A percentile compares a stretch with the other conserved stretches of the same genome.
Conservation (phyloP, 2,113 vertebrate species). For the Butorides virescens region DNA sequence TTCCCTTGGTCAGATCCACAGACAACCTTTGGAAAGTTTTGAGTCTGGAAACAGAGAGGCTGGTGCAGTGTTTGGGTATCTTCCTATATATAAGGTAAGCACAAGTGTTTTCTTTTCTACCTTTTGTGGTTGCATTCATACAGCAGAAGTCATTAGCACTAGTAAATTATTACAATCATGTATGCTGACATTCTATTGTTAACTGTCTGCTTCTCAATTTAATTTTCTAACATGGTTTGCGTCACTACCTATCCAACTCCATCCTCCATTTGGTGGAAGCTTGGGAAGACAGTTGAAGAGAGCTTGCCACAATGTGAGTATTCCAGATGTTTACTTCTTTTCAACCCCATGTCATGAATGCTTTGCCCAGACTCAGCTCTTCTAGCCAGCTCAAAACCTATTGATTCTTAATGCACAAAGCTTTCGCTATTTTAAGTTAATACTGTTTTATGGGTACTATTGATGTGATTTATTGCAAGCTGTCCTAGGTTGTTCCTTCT, state of each 20-base stretch:
- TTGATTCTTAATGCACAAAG: neutral
- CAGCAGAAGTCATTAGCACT: neutral
- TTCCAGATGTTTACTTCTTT: neutral
- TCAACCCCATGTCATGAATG: neutral
- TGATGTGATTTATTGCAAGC: neutral
- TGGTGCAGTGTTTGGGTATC: slow-evolving; percentile 65
- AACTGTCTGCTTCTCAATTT: slow-evolving; percentile 24
- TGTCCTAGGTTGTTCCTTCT: neutral
- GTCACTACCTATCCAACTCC: neutral
- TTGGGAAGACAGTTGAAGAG: neutral
- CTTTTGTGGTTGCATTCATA: neutral
- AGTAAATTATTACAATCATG: neutral
- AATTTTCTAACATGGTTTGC: neutral
- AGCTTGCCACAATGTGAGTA: neutral
- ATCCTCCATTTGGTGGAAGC: neutral
- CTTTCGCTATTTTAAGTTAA: neutral
- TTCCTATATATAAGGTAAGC: slow-evolving; percentile 72
- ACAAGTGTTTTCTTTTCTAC: neutral
- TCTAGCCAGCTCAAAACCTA: neutral
- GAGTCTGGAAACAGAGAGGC: slow-evolving; percentile 47
- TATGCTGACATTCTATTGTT: neutral
- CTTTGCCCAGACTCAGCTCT: neutral
- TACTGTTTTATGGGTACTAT: neutral
- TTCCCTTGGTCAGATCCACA: slow-evolving; percentile 43
- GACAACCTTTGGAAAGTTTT: slow-evolving; percentile 37